Evolutionary conservation across 2,797 vertebrate genomes (phyloP).

Genomic region (Acridotheres tristis): DNA sequence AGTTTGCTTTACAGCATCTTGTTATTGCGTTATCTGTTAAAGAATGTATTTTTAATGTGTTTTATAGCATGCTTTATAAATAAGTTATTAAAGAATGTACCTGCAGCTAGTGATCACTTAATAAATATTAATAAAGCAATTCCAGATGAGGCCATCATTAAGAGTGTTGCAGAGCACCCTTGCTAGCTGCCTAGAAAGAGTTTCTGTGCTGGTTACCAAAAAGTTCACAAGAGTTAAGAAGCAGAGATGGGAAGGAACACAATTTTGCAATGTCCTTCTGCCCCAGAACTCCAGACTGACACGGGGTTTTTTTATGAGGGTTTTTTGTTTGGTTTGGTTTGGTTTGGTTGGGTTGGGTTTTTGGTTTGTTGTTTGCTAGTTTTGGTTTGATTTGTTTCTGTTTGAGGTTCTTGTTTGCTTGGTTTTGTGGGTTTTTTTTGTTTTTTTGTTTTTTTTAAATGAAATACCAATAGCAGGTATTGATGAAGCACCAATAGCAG

Average conservation of each 20-base stretch:
- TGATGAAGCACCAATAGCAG: not conserved
- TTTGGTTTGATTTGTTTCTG: no score
- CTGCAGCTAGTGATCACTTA: slow-evolving; percentile 74
- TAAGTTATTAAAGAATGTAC: slow-evolving; percentile 76
- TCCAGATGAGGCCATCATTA: slow-evolving; percentile 68
- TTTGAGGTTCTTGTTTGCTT: not conserved
- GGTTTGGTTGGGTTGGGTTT: not conserved
- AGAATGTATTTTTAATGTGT: slow-evolving; percentile 80
- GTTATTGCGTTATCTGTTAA: slow-evolving; percentile 73
- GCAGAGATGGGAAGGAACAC: not conserved
- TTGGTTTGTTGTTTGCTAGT: not conserved
- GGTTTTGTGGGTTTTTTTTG: not conserved
- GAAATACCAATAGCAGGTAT: not conserved
- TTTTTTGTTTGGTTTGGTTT: not conserved
- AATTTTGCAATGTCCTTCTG: not conserved
- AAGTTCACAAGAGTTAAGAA: not conserved
- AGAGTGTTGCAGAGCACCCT: slow-evolving; percentile 12
- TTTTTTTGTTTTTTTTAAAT: not conserved
- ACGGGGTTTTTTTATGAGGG: accelerated
- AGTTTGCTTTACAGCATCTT: slow-evolving; percentile 59
- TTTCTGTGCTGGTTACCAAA: not conserved
- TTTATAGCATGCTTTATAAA: slow-evolving; percentile 76
- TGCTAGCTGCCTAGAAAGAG: slow-evolving; percentile 19
- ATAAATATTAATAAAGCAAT: slow-evolving; percentile 78
- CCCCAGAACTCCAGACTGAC: not conserved